These are phyloP conservation scores for Limosa lapponica DNA, from an alignment of 2,797 vertebrate species.

Conservation along the genomic window DNA sequence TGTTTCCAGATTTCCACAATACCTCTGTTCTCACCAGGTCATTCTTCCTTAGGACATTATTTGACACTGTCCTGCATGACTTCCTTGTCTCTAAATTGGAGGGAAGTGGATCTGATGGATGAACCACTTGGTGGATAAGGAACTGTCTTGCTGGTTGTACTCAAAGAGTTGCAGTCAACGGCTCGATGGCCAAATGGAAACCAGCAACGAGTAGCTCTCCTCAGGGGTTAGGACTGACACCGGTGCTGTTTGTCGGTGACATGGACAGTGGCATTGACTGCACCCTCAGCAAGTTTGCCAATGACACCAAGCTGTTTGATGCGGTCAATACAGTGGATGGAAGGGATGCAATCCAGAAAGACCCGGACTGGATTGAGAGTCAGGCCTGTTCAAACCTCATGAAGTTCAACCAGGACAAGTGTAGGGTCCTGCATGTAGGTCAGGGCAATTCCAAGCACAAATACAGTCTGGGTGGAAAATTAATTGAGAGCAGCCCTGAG, in stretches of 20 bases:
- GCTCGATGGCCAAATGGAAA: neutral
- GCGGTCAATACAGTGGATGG: no score
- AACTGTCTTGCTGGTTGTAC: neutral
- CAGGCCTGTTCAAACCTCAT: no score
- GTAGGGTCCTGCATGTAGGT: no score
- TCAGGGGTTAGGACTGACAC: neutral
- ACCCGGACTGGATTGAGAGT: no score
- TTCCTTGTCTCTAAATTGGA: neutral
- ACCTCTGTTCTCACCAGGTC: neutral
- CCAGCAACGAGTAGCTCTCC: neutral
- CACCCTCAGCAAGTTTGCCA: neutral
- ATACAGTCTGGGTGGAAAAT: no score
- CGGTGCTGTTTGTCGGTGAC: neutral
- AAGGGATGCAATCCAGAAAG: no score
- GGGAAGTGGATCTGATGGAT: neutral
- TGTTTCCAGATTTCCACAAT: neutral
- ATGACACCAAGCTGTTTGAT: neutral
- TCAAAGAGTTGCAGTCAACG: neutral
- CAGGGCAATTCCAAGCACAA: no score
- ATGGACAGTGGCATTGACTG: neutral
- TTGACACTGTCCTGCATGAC: no score
- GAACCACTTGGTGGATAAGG: neutral
- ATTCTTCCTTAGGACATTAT: neutral
- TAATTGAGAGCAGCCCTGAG: no score
- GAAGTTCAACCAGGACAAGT: no score